Evolutionary conservation across 2,797 vertebrate genomes (phyloP), one percentile per base, ranked within the genome.

Genomic region (Xyrichtys novacula): DNA sequence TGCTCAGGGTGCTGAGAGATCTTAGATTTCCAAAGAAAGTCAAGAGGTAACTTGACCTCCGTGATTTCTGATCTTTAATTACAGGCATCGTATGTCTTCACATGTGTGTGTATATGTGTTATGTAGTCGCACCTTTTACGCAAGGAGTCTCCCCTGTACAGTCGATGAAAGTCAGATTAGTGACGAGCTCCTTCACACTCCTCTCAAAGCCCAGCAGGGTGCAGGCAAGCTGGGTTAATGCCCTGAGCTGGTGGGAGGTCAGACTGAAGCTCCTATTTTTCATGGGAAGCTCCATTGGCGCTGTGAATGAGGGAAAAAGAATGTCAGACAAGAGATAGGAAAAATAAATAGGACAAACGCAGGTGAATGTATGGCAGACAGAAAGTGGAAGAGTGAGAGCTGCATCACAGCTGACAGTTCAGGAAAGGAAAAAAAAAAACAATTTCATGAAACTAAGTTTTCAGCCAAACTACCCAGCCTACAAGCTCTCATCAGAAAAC

Each of bases 171-270:
- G 94, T 91, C 82, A 94, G 81, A 78, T 95, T 93, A 7, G 93
- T 83, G 52, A 93, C 91, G 58, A 96, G 75, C 60, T 96, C 93
- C 84, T 95, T 93, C 43, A 97, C 81, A 47, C 83, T 85, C 65
- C 91, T 92, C 90, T 99, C 97, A 88, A 98, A 93, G 48, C 91
- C 84, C 86, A 97, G 88, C 74, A 98, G 91, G 6, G 90, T 90
- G 78, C 92, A 90, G 81, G 91, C 89, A 59, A 98, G 92, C 76
- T 93, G 92, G 66, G 95, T 95, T 82, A 98, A 92, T 55, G 92
- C 94, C 82, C 78, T 92, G 65, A 99, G 90, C 84, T 97, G 96
- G 90, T 96, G 92, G 52, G 95, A 92, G 9, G 95, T 96, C 72
- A 98, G 90, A 82, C 88, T 94, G 84, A 95, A 92, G 68, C 88